Conservation (phyloP, 2,888 invertebrate species). For the Tenthredo mesomela region DNA sequence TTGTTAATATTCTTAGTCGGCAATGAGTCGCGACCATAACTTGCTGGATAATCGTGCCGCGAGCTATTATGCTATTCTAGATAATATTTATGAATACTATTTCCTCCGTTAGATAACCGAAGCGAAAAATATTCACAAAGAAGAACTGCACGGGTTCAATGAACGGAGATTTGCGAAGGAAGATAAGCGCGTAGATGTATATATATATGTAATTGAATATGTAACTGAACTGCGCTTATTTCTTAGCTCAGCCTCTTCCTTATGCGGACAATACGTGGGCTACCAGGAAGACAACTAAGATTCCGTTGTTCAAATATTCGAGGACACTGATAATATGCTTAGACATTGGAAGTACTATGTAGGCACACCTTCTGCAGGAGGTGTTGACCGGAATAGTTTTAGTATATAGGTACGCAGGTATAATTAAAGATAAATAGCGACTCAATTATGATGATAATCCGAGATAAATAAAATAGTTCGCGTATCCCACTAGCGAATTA, state of each 20-base stretch:
- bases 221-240: slow-evolving; percentile 50
- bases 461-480: not conserved
- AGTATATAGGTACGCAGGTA: not conserved
- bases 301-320: slow-evolving; percentile 30
- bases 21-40: slow-evolving; percentile 14
- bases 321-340: slow-evolving; percentile 30
- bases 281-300: slow-evolving; percentile 52
- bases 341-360: not conserved
- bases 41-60: not conserved
- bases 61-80: not conserved
- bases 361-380: slow-evolving; percentile 14
- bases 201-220: slow-evolving; percentile 33
- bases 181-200: slow-evolving; percentile 1
- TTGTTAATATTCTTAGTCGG: not conserved
- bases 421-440: not conserved
- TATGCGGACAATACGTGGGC: slow-evolving; percentile 51
- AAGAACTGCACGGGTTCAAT: slow-evolving; percentile 39
- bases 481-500: not conserved
- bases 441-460: not conserved
- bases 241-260: slow-evolving; percentile 40
- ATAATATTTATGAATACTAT: slow-evolving; percentile 37
- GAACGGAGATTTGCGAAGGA: slow-evolving; percentile 37
- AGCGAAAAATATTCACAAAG: not conserved
- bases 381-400: not conserved
- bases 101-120: slow-evolving; percentile 33